Evolutionary conservation across 92 coral and sea anemone species (phyloP).

Genomic region (Hydrozoanthus gracilis): DNA sequence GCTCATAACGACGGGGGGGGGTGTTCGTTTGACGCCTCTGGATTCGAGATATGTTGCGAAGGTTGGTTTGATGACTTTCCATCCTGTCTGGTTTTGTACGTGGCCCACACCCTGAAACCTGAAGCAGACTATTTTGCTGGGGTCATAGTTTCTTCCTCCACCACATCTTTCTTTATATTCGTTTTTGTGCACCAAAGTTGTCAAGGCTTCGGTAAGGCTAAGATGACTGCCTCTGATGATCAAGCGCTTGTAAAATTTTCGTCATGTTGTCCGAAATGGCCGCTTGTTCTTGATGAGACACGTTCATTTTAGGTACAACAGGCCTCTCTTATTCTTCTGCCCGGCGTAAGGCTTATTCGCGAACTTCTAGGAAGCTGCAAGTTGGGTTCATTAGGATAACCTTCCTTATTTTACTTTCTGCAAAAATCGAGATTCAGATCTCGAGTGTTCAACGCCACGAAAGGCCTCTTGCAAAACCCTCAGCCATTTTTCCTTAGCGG

Average conservation of each 20-base stretch:
- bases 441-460: no score
- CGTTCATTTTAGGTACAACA: conserved; percentile 39
- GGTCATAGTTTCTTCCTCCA: conserved; percentile 23
- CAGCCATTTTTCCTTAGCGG: no score
- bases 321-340: conserved; percentile 44
- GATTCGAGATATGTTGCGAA: background rate
- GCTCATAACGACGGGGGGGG: conserved; percentile 50
- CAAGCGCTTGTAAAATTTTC: conserved; percentile 51
- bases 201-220: conserved; percentile 34
- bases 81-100: conserved; percentile 51
- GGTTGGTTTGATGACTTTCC: conserved; percentile 1
- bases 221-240: conserved; percentile 49
- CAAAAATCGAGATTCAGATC: no score
- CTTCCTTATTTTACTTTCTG: no score
- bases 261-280: conserved; percentile 29
- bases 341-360: conserved; percentile 56
- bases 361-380: conserved; percentile 35
- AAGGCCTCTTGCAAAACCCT: no score
- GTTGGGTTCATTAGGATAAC: background rate
- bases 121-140: conserved; percentile 43
- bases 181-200: background rate
- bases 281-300: conserved; percentile 27
- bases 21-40: conserved; percentile 41
- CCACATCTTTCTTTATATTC: background rate
- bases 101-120: conserved; percentile 48